Base-by-base conservation (phyloP, 2,797 vertebrate species). In the Hydrophis major region DNA sequence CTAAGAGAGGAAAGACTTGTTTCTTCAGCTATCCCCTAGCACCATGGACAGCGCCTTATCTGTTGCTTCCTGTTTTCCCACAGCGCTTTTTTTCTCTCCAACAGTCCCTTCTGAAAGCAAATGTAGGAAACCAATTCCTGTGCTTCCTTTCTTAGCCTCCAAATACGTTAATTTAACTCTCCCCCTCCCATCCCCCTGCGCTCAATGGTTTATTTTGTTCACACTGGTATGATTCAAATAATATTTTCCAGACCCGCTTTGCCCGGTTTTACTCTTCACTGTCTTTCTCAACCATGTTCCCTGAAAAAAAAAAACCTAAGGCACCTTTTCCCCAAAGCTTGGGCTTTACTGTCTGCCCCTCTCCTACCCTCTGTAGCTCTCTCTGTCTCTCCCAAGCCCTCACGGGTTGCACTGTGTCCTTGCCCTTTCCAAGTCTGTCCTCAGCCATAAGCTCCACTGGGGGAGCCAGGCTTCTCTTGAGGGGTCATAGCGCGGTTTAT, bases 41-140 rank as follows among this genome's bases (percentile, higher is more conserved):
- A 99, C 99, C 99, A 99, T 98, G 99, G 99, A 99, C 99, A 99
- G 99, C 98, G 97, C 97, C 97, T 96, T 94, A 95, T 96, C 96
- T 96, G 98, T 97, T 97, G 6, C 93, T 89, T 91, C 42, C 28
- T 37, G 74, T 59, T 63, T 18, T 16, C n/a, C 57, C 37, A 60
- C 88, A 28, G 28, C 28, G 32, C 92, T 57, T 53, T 20, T 63
- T 55, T 74, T n/a, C 4, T 50, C 10, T 69, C 20, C 13, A 60
- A 88, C 86, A 27, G n/a, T 63, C 63, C 42, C 5, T 74, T 42
- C 22, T 3, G 10, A 4, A 86, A 4, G 4, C 32, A 22, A 22
- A 28, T 25, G 53, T 27, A 47, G 6, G 4, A 27, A 6, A 25
- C 14, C n/a, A 27, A 1, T 25, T 56, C 2, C 27, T 55, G 5